Percentiles rank a stretch among this genome's conserved stretches.
Evolutionary conservation across 1,140 invertebrate species (phyloP).

Genomic region (Bombus picipes): DNA sequence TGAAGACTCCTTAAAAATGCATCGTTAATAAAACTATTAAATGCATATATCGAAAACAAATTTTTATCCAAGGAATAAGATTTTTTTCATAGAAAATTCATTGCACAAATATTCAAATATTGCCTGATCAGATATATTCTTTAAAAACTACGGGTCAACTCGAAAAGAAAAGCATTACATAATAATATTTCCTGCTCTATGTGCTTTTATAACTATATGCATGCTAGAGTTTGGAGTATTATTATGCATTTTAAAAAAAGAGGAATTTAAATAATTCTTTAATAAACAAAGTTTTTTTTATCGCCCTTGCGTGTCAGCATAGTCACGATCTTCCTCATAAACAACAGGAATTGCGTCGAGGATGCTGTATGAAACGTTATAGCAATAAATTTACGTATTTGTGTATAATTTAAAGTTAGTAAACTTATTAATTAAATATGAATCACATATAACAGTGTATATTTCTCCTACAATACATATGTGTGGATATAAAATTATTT

Average conservation of each 20-base stretch:
- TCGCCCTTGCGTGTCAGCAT: slow-evolving; percentile 57
- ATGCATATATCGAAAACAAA: slow-evolving; percentile 44
- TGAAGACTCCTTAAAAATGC: slow-evolving; percentile 28
- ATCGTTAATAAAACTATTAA: slow-evolving; percentile 45
- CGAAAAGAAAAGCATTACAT: not conserved
- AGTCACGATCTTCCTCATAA: slow-evolving; percentile 67
- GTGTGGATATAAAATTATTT: slow-evolving; percentile 21
- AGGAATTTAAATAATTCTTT: slow-evolving; percentile 25
- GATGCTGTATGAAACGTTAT: slow-evolving; percentile 70
- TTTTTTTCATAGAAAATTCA: slow-evolving; percentile 49
- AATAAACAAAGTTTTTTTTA: slow-evolving; percentile 54
- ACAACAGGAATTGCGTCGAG: slow-evolving; percentile 66
- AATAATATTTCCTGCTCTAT: slow-evolving; percentile 41
- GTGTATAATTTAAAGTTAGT: slow-evolving; percentile 71
- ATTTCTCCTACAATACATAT: slow-evolving; percentile 45
- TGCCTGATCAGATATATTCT: slow-evolving; percentile 15
- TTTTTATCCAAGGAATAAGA: slow-evolving; percentile 48
- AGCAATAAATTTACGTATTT: slow-evolving; percentile 73
- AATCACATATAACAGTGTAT: slow-evolving; percentile 60
- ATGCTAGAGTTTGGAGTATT: slow-evolving; percentile 35
- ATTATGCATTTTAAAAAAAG: slow-evolving; percentile 20
- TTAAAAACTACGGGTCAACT: slow-evolving; percentile 19
- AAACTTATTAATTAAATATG: slow-evolving; percentile 70
- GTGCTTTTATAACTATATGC: slow-evolving; percentile 11
- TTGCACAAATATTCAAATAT: slow-evolving; percentile 32